These are phyloP conservation scores for Aradophagus sp. DNA, from an alignment of 1,140 invertebrate species.

Conservation along the genomic window DNA sequence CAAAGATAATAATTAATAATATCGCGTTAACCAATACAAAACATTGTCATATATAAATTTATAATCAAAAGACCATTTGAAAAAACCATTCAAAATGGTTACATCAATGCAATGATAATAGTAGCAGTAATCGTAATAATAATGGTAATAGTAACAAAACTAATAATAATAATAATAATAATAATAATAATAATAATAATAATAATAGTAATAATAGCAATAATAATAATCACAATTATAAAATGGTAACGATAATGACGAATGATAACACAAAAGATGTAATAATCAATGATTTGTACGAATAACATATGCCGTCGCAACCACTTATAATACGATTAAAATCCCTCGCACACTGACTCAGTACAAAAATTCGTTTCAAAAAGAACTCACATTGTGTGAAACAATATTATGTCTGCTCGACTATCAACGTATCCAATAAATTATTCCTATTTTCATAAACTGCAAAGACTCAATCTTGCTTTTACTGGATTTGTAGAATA, in stretches of 20 bases:
- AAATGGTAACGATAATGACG: conserved; percentile 56
- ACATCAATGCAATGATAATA: conserved; percentile 52
- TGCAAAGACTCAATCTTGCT: conserved; percentile 69
- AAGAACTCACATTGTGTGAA: conserved; percentile 66
- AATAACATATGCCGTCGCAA: conserved; percentile 62
- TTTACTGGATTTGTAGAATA: conserved; percentile 72
- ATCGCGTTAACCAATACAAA: conserved; percentile 53
- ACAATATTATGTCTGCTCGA: conserved; percentile 66
- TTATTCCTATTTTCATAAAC: conserved; percentile 70
- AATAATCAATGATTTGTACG: conserved; percentile 53
- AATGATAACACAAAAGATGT: conserved; percentile 57
- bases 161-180: conserved; percentile 58
- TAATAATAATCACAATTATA: conserved; percentile 51
- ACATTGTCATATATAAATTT: conserved; percentile 57
- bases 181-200: conserved; percentile 56
- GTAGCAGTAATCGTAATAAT: conserved; percentile 58
- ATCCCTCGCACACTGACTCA: conserved; percentile 64
- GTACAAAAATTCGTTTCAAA: conserved; percentile 65
- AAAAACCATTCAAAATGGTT: too few species aligned
- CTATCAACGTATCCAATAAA: conserved; percentile 73
- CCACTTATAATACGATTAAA: conserved; percentile 69
- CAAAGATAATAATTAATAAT: conserved; percentile 58
- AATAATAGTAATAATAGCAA: conserved; percentile 56
- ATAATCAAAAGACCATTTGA: conserved; percentile 47
- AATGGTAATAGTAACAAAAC: conserved; percentile 57